A percentile compares a stretch with the other conserved stretches of the same genome.
These are phyloP conservation scores for Tenthredo livida DNA, from an alignment of 2,888 invertebrate species.

Conservation along the genomic window DNA sequence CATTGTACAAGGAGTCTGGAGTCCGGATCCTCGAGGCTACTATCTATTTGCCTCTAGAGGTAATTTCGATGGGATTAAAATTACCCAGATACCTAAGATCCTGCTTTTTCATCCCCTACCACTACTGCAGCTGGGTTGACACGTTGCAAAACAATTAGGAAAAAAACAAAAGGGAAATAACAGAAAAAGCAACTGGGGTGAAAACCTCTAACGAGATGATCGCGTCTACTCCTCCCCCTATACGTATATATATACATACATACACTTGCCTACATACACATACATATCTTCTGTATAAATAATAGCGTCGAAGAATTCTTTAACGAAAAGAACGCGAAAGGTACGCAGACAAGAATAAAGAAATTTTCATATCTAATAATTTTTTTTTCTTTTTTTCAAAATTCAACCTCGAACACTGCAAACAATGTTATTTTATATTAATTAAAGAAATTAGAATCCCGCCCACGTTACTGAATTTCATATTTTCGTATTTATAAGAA, in stretches of 20 bases:
- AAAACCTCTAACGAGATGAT: conserved; percentile 16
- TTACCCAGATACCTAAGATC: not conserved
- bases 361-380: not conserved
- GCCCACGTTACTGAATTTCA: too few species aligned
- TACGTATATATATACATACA: not conserved
- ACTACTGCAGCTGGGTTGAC: not conserved
- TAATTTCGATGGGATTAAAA: conserved; percentile 38
- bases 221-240: not conserved
- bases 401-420: too few species aligned
- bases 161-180: not conserved
- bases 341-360: not conserved
- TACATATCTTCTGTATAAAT: not conserved
- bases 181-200: not conserved
- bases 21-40: not conserved
- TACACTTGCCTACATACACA: not conserved
- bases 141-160: not conserved
- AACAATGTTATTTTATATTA: too few species aligned
- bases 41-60: not conserved
- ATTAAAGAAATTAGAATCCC: too few species aligned
- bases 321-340: conserved; percentile 3
- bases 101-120: not conserved
- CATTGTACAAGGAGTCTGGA: not conserved
- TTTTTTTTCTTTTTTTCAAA: too few species aligned
- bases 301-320: conserved; percentile 13
- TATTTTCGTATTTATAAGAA: too few species aligned